Evolutionary conservation across 2,113 vertebrate species (phyloP), one percentile per base, ranked within the genome.

Genomic region (Ancistrus triradiatus): DNA sequence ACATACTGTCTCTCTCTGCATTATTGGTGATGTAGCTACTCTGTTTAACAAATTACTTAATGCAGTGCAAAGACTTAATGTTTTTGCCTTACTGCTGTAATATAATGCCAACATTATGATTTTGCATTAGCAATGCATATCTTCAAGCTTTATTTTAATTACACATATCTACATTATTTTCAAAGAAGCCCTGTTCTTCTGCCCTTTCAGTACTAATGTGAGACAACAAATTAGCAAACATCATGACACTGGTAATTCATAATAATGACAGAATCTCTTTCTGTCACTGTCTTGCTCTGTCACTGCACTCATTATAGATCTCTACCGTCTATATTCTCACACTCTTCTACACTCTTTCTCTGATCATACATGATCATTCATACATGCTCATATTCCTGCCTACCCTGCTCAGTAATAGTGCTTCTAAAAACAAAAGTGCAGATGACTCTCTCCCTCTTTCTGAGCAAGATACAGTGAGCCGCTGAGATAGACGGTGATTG

Each of bases 401-500:
- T 31, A 35, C 6, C 27, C 11, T n/a, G 2, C n/a, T 51, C 11
- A 35, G 31, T 24, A 59, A 63, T 67, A 42, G 53, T 42, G 50
- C 24, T 43, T 71, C 57, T 21, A 66, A 63, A 77, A 78, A 71
- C 69, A 80, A 76, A 65, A 67, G 43, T 55, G 53, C 28, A 35
- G 53, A 38, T 59, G 46, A 63, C 51, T 75, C 38, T 1, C 27
- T 4, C 43, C 2, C 27, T 4, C 42, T 52, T 19, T 47, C 57
- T 31, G 47, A 50, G 64, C 24, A 51, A 28, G 55, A 27, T 52
- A 33, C 59, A 56, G 35, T 66, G 24, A 21, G 51, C 44, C 24
- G 25, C 63, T 50, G 59, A 65, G 72, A 81, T 62, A 56, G 68
- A 63, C 69, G 53, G 72, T 74, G 80, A 80, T 74, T 76, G 78